Evolutionary conservation across 2,113 vertebrate genomes (phyloP).

Genomic region (Apteryx mantelli): DNA sequence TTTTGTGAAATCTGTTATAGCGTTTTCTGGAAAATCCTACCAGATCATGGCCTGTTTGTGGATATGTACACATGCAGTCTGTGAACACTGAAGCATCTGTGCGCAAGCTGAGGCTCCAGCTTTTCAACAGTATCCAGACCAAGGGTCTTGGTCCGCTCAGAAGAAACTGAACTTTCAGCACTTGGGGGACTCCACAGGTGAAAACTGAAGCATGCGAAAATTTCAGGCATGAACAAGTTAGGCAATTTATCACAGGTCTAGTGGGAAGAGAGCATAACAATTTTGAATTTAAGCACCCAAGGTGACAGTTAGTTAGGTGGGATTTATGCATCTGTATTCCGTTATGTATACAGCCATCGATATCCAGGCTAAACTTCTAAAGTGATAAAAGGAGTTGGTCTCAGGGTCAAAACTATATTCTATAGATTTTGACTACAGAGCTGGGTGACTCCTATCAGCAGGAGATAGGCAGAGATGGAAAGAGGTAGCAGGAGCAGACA

Average conservation of each 20-base stretch:
- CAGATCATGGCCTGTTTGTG: background rate
- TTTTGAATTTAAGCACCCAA: background rate
- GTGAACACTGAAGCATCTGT: background rate
- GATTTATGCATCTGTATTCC: background rate
- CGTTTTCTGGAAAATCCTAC: background rate
- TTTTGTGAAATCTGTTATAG: background rate
- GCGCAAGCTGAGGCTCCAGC: background rate
- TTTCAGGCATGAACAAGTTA: background rate
- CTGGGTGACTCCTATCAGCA: background rate
- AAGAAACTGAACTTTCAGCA: background rate
- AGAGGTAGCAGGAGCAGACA: background rate
- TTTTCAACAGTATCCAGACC: background rate
- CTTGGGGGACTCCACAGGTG: background rate
- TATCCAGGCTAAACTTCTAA: background rate
- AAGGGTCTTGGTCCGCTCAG: background rate
- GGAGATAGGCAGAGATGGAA: background rate
- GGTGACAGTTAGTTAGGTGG: background rate
- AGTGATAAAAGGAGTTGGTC: background rate
- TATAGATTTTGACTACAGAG: background rate
- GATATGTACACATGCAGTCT: too few relatives aligned
- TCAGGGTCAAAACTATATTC: background rate
- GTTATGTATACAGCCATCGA: background rate
- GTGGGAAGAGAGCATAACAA: background rate
- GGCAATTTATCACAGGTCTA: background rate
- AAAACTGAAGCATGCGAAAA: background rate